These are phyloP conservation scores for Neoseiulus cucumeris DNA, from an alignment of 1,140 invertebrate genomes.

Conservation along the genomic window DNA sequence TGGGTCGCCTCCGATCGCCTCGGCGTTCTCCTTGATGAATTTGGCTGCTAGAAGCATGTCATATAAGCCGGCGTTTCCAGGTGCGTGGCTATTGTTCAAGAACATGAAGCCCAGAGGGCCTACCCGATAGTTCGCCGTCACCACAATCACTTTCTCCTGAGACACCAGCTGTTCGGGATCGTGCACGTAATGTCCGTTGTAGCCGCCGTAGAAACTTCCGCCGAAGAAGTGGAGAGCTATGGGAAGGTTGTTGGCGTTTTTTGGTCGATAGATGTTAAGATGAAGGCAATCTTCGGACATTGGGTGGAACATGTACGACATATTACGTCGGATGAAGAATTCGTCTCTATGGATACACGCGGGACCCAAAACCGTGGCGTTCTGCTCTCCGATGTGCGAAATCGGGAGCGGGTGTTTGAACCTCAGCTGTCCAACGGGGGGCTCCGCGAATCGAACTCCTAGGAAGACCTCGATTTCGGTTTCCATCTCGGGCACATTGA, in stretches of 20 bases:
- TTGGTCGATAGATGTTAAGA: background rate
- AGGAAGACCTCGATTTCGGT: background rate
- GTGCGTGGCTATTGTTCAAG: slow-evolving; percentile 29
- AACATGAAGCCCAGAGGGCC: slow-evolving; percentile 42
- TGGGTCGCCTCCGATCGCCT: slow-evolving; percentile 22
- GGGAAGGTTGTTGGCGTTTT: background rate
- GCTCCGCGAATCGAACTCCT: background rate
- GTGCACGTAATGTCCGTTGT: background rate
- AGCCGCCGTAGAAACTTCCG: background rate
- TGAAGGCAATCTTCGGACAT: background rate
- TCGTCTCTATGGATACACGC: background rate
- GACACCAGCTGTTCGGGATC: background rate
- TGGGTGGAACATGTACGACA: background rate
- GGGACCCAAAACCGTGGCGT: background rate
- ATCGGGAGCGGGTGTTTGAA: background rate
- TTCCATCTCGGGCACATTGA: background rate
- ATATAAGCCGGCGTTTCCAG: slow-evolving; percentile 24
- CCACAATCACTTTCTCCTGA: slow-evolving; percentile 46
- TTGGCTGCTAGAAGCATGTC: background rate
- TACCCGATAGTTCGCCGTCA: slow-evolving; percentile 68
- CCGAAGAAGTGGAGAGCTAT: background rate
- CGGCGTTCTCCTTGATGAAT: background rate
- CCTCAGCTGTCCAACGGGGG: background rate
- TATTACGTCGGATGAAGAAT: background rate
- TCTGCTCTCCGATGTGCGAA: background rate